Percentiles rank a stretch among this genome's conserved stretches.
phyloP scores from a whole-genome alignment of 2,797 vertebrate species.

The Acipenser transmontanus region DNA sequence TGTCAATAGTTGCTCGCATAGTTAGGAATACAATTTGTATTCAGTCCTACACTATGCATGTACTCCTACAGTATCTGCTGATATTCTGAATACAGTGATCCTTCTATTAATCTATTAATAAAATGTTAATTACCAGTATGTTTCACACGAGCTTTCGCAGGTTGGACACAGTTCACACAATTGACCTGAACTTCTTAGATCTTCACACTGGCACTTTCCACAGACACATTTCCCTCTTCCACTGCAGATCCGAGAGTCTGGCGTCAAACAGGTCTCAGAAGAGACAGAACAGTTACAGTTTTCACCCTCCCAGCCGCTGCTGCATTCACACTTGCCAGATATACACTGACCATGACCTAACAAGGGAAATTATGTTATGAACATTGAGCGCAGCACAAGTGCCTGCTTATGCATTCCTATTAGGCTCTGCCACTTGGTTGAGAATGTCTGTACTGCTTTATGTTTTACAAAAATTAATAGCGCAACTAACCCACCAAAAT shows the following conservation, averaged over 20 bases:
- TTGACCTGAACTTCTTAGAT: constrained; percentile 65
- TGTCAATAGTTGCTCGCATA: too few species aligned
- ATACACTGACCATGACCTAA: constrained; percentile 85
- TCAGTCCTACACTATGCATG: too few species aligned
- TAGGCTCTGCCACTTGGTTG: too few species aligned
- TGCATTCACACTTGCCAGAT: constrained; percentile 74
- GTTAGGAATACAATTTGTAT: too few species aligned
- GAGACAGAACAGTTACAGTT: constrained; percentile 72
- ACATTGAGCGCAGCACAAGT: too few species aligned
- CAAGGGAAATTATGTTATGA: neutral
- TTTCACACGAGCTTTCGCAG: constrained; percentile 73
- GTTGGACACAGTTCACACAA: constrained; percentile 82
- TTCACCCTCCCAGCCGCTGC: constrained; percentile 78
- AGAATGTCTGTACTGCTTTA: too few species aligned
- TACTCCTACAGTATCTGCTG: too few species aligned
- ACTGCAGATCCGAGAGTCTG: constrained; percentile 72
- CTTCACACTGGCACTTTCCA: constrained; percentile 79
- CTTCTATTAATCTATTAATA: too few species aligned
- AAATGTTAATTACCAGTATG: constrained; percentile 70
- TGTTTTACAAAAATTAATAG: too few species aligned
- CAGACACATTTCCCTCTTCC: constrained; percentile 80
- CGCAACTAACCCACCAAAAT: too few species aligned
- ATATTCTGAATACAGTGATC: too few species aligned
- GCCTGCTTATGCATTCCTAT: too few species aligned
- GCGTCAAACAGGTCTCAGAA: constrained; percentile 65